Conservation (phyloP, 2,888 invertebrate species). For the Girardia tigrina region DNA sequence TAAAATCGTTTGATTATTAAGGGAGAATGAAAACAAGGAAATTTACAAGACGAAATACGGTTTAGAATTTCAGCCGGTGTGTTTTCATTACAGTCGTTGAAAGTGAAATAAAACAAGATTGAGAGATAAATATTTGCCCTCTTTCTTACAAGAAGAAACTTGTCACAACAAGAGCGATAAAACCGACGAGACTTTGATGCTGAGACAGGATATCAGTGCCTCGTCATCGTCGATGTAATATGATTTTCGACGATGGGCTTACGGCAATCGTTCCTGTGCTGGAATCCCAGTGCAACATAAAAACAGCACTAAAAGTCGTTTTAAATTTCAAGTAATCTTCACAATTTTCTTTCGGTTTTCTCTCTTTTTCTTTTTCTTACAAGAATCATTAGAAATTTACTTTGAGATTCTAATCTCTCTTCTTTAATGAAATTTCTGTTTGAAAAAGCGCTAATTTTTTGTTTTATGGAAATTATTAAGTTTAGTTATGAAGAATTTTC, state of each 20-base stretch:
- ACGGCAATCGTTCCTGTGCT: neutral
- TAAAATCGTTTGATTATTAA: too few species aligned
- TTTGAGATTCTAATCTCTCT: too few species aligned
- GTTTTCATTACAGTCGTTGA: neutral
- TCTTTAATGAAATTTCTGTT: too few species aligned
- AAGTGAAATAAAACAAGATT: slow-evolving; percentile 14
- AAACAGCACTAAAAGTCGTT: slow-evolving; percentile 6
- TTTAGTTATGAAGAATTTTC: too few species aligned
- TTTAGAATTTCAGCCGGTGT: slow-evolving; percentile 16
- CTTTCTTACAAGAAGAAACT: neutral
- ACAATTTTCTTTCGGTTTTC: too few species aligned
- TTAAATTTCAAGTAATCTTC: too few species aligned
- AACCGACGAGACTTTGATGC: neutral
- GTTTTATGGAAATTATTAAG: too few species aligned
- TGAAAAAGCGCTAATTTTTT: too few species aligned
- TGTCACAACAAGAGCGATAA: slow-evolving; percentile 15
- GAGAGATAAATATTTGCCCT: slow-evolving; percentile 8
- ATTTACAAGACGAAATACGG: too few species aligned
- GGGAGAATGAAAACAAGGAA: too few species aligned
- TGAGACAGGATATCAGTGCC: slow-evolving; percentile 23
- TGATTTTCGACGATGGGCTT: neutral
- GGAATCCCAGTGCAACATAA: neutral
- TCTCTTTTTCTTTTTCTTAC: too few species aligned
- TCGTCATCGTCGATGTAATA: slow-evolving; percentile 23
- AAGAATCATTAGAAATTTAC: too few species aligned